phyloP scores from a whole-genome alignment of 2,888 invertebrate species.

The Odontomyia ornata region DNA sequence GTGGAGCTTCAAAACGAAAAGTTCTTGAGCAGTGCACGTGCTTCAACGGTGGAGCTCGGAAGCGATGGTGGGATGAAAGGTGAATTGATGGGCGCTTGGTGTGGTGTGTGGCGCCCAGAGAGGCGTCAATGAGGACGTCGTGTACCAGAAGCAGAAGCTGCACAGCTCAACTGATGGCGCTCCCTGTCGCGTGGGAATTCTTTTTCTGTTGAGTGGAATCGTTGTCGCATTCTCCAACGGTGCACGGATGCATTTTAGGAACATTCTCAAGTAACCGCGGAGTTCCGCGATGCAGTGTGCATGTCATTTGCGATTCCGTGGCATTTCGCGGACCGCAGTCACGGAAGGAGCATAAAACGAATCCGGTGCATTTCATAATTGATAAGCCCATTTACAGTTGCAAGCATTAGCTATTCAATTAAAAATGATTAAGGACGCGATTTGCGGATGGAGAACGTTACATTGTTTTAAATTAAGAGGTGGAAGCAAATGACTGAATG shows the following conservation, averaged over 20 bases:
- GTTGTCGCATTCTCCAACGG: slow-evolving; percentile 23
- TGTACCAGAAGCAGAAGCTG: neutral
- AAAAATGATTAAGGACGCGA: slow-evolving; percentile 35
- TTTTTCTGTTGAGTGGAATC: neutral
- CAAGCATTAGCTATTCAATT: slow-evolving; percentile 34
- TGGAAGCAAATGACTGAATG: neutral
- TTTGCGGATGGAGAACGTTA: slow-evolving; percentile 2
- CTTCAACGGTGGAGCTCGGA: neutral
- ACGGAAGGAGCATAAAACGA: neutral
- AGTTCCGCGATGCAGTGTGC: slow-evolving; percentile 28
- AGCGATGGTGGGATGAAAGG: neutral
- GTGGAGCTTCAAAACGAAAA: neutral
- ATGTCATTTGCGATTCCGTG: slow-evolving; percentile 27
- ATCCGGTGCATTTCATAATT: slow-evolving; percentile 32
- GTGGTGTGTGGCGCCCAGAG: slow-evolving; percentile 4
- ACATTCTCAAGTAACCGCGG: slow-evolving; percentile 10
- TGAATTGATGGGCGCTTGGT: neutral
- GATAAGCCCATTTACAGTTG: slow-evolving; percentile 32
- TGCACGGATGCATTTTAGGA: slow-evolving; percentile 13
- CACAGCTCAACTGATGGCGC: neutral
- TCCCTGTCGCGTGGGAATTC: neutral
- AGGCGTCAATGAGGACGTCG: neutral
- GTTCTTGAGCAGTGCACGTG: neutral
- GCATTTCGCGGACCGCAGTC: slow-evolving; percentile 28
- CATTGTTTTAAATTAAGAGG: slow-evolving; percentile 20